phyloP scores from a whole-genome alignment of 1,140 invertebrate genomes.

The Venturia canescens region DNA sequence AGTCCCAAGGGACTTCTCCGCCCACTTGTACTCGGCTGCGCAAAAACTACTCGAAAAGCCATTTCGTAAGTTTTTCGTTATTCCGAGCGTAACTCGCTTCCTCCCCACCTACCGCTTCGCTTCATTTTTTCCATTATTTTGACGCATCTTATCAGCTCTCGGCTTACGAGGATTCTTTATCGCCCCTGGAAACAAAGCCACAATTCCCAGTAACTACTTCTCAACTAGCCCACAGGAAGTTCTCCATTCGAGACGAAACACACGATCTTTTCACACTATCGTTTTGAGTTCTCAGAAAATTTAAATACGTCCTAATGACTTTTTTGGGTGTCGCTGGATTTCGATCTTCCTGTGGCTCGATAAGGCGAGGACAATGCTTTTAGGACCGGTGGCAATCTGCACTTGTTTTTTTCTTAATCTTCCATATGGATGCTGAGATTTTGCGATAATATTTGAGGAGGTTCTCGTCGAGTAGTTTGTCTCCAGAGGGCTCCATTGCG shows the following conservation, averaged over 20 bases:
- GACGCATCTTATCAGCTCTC: background rate
- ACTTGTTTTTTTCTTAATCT: no score
- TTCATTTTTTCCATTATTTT: background rate
- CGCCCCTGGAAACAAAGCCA: slow-evolving; percentile 26
- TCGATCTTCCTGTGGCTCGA: background rate
- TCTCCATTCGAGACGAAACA: background rate
- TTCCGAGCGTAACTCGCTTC: background rate
- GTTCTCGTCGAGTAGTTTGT: no score
- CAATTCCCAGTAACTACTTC: background rate
- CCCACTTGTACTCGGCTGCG: no score
- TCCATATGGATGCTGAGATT: no score
- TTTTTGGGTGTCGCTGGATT: background rate
- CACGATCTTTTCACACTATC: background rate
- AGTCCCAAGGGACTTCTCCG: background rate
- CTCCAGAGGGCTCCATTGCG: no score
- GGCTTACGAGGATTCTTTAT: slow-evolving; percentile 9
- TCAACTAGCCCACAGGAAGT: slow-evolving; percentile 23
- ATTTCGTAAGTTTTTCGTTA: background rate
- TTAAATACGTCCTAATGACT: background rate
- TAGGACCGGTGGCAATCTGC: background rate
- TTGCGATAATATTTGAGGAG: no score
- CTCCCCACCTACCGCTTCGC: background rate
- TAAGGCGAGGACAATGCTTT: background rate
- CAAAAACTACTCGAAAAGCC: no score
- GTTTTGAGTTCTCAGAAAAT: background rate